Base-by-base conservation (phyloP, 64 coral and sea anemone genomes). In the Hydrozoanthus tunicans region DNA sequence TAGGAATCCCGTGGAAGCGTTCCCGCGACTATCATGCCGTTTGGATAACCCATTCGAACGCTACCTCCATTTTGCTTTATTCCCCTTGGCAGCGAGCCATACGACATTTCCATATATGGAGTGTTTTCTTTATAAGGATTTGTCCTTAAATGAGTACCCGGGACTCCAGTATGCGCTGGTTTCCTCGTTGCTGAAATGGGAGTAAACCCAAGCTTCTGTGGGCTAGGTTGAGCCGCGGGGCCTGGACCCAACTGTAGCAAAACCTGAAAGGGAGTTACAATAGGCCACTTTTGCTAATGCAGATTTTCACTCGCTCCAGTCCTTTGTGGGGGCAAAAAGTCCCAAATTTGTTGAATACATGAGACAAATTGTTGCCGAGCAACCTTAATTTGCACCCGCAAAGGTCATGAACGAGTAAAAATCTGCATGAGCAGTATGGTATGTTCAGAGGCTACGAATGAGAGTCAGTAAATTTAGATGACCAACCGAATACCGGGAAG, bases 71-170 rank as follows among this genome's bases (percentile, higher is more conserved):
- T 88, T 56, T 88, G 84, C 51, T 88, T 88, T 13, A 70, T 59
- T 73, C 69, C 56, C 55, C 68, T 88, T 60, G 54, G 84, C 23
- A 88, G 43, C 10, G 84, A 74, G 9, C 68, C 84, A 73, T 88
- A 75, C 0, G 69, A 69, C 6, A 75, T 15, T 8, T 88, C 84
- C 68, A 56, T 59, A 61, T 75, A 88, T 60, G 84, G 84, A 43
- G 59, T 51, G 25, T 88, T 73, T 88, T 88, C 84, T 56, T 88
- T 88, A 75, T 74, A 60, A 27, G 68, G 84, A 11, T 56, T 88
- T 32, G 84, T 13, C 56, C 84, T 74, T 5, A 26, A 69, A 12
- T 73, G 69, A 74, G 61, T 82, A 20, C 14, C 60, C 5, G 69
- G 68, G 57, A 12, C 69, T 51, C n/a, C 66, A 58, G n/a, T 59